These are phyloP conservation scores for Atopsyche davidsoni DNA, from an alignment of 1,140 invertebrate species.

Conservation along the genomic window DNA sequence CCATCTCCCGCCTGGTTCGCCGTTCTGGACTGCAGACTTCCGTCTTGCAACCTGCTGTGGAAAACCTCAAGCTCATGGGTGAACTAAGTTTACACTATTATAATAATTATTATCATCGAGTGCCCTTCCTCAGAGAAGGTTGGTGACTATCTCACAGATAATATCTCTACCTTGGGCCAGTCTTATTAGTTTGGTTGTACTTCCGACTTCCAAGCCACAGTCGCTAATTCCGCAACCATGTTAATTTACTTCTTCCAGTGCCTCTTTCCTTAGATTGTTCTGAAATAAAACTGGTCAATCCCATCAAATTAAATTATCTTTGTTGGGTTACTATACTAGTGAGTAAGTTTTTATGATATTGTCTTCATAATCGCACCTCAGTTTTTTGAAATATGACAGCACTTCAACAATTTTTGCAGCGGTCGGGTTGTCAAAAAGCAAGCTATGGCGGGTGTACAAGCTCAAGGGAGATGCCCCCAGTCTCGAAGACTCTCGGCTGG, in stretches of 20 bases:
- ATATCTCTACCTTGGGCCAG: too few relatives aligned
- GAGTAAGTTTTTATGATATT: background rate
- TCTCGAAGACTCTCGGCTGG: too few relatives aligned
- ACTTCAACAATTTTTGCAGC: background rate
- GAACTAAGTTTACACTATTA: background rate
- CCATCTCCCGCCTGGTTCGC: background rate
- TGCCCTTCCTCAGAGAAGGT: background rate
- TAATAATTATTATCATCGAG: background rate
- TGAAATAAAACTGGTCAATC: too few relatives aligned
- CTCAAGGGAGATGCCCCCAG: too few relatives aligned
- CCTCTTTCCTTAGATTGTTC: background rate
- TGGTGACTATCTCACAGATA: background rate
- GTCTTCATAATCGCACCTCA: background rate
- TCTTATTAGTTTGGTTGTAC: too few relatives aligned
- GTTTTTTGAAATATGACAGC: background rate
- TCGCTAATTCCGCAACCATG: background rate
- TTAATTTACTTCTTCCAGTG: too few relatives aligned
- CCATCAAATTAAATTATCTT: too few relatives aligned
- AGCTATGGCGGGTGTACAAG: too few relatives aligned
- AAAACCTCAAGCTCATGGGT: conserved; percentile 15
- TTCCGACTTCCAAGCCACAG: background rate
- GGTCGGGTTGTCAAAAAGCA: background rate
- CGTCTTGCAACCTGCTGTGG: background rate
- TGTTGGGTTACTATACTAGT: background rate
- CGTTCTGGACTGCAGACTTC: background rate